A percentile compares a stretch with the other conserved stretches of the same genome.
Evolutionary conservation across 2,888 invertebrate species (phyloP).

Genomic region (Gastracanthus pulcherrimus): DNA sequence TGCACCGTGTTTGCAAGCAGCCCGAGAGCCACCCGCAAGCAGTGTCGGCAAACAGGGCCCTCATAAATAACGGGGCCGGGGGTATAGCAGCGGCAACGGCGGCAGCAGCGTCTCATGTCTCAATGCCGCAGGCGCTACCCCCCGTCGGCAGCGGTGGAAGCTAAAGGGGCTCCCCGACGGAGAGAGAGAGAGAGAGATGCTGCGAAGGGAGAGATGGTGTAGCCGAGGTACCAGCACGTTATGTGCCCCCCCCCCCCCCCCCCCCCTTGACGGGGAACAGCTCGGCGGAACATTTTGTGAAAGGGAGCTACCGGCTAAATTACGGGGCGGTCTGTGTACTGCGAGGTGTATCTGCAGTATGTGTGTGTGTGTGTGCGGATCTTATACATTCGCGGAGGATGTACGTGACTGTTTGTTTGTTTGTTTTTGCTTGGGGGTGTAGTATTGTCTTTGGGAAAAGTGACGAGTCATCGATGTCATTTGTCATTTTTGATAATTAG

Average conservation of each 20-base stretch:
- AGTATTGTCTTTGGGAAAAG: background rate
- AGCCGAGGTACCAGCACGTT: constrained; percentile 60
- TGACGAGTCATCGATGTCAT: background rate
- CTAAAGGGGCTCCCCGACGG: background rate
- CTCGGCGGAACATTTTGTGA: constrained; percentile 58
- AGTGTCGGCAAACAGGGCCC: constrained; percentile 19
- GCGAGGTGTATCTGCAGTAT: constrained; percentile 27
- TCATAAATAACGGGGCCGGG: constrained; percentile 16
- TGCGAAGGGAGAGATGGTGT: constrained; percentile 57
- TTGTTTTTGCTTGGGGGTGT: background rate
- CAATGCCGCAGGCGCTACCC: background rate
- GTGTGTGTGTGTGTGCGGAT: constrained; percentile 6
- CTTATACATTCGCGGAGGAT: background rate
- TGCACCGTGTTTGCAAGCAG: background rate
- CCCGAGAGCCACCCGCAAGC: constrained; percentile 6
- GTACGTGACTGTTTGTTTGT: background rate
- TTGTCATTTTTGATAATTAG: background rate
- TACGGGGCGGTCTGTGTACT: constrained; percentile 60
- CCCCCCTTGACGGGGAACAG: constrained; percentile 60
- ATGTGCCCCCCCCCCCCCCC: no score
- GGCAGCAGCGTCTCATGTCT: background rate
- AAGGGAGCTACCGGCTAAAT: constrained; percentile 63
- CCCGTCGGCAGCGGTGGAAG: no score
- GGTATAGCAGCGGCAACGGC: no score
- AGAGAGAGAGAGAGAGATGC: constrained; percentile 60